Percentiles rank a stretch among this genome's conserved stretches.
Conservation (phyloP, 1,140 invertebrate species). For the Holotrichia oblita region DNA sequence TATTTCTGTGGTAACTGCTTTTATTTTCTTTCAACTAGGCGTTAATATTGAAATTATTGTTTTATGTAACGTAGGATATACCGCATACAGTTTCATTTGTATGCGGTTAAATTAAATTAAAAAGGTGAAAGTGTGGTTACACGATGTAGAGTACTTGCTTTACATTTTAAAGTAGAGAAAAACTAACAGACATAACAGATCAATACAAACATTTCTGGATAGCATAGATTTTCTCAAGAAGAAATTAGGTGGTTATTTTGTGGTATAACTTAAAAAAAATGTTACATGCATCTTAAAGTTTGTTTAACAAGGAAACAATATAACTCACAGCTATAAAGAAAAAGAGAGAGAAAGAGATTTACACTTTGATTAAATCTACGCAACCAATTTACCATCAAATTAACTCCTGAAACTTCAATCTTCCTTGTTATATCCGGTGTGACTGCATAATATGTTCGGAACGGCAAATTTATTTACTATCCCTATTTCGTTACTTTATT, state of each 20-base stretch:
- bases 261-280: no score
- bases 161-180: no score
- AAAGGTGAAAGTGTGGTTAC: slow-evolving; percentile 4
- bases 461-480: not conserved
- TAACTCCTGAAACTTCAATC: not conserved
- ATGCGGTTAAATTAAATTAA: not conserved
- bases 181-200: no score
- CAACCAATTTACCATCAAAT: slow-evolving; percentile 1
- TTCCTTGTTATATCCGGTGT: not conserved
- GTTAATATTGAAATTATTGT: not conserved
- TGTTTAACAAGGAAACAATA: no score
- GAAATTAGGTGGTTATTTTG: no score
- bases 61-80: not conserved
- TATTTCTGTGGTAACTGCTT: not conserved
- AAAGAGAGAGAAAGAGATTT: no score
- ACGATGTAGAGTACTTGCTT: no score
- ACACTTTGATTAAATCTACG: slow-evolving; percentile 4
- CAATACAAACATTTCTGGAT: no score
- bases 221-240: no score
- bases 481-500: slow-evolving; percentile 4
- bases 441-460: not conserved
- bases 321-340: no score
- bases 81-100: not conserved
- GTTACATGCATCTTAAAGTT: no score
- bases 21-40: not conserved